A percentile compares a stretch with the other conserved stretches of the same genome.
Evolutionary conservation across 2,113 vertebrate genomes (phyloP).

Genomic region (Pygoscelis antarcticus): DNA sequence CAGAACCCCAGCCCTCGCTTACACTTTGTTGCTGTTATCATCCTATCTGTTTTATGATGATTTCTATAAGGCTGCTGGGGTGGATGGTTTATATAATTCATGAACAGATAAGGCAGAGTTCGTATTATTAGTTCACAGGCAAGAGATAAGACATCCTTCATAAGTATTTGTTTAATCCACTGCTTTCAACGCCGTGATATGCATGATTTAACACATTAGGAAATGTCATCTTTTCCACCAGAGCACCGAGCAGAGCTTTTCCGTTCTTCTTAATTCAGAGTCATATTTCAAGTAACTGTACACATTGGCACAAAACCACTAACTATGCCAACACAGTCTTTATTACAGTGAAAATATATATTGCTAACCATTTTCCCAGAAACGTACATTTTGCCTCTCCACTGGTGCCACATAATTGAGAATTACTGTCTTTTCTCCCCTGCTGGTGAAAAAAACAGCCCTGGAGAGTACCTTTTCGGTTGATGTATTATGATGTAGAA

Average conservation of each 20-base stretch:
- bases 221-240: constrained; percentile 38
- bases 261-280: not conserved
- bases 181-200: not conserved
- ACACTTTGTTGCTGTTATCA: not conserved
- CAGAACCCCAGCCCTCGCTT: not conserved
- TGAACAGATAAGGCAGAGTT: constrained; percentile 33
- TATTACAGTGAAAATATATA: constrained; percentile 36
- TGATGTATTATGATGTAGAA: constrained; percentile 40
- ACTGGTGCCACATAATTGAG: not conserved
- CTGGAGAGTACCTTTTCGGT: not conserved
- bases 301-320: not conserved
- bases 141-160: constrained; percentile 28
- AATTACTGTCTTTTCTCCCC: constrained; percentile 33
- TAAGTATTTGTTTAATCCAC: constrained; percentile 45
- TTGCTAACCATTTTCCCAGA: constrained; percentile 19
- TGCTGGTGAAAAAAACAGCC: constrained; percentile 2
- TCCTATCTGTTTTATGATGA: not conserved
- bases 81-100: not conserved
- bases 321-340: constrained; percentile 19
- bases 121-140: constrained; percentile 7
- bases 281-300: constrained; percentile 31
- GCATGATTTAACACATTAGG: constrained; percentile 32
- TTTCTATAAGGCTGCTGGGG: not conserved
- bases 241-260: not conserved
- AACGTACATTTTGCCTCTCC: not conserved